Evolutionary conservation across 2,797 vertebrate species (phyloP), one percentile per base, ranked within the genome.

Genomic region (Muraenolepis orangiensis): DNA sequence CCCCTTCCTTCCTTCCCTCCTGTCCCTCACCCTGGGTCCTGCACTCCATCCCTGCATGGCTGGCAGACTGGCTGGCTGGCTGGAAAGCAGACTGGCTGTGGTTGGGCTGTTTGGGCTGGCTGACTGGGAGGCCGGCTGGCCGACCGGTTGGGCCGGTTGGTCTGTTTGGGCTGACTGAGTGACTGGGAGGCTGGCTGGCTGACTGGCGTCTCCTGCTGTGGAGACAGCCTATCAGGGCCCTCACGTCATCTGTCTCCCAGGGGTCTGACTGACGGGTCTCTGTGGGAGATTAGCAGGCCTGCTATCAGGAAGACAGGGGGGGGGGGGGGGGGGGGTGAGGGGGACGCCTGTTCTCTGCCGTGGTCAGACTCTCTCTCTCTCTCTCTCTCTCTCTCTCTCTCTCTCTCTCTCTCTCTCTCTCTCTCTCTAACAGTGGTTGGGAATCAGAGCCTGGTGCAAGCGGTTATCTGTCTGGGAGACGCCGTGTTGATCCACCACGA

Each of bases 221-320:
- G 90, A 93, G 92, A 91, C 90, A 87, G 84, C 79, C 89, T 93
- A 92, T 93, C 93, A 90, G 89, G 86, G 85, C 82, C 88, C 83
- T 89, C 90, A 91, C 90, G 88, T 92, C 91, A 90, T 91, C 87
- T 80, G 90, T 93, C 91, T 93, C 84, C 84, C 72, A 20, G 78
- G 81, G 57, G 77, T 76, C 82, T 84, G 90, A 91, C 86, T 90
- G 85, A 86, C 88, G 86, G 88, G 87, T 82, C 82, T 73, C 88
- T 88, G 88, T 88, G 83, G 81, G 78, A 90, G 91, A 91, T 91
- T 91, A 91, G 82, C 75, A 7, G 80, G 80, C n/a, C 84, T 82
- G 78, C 87, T 92, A 91, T 91, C 89, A 86, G 83, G 68, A 70
- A 69, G 20, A 1, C 32, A 32, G 28, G 69, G 42, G 18, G 42